phyloP scores from a whole-genome alignment of 2,888 invertebrate genomes.

The Zygogramma bicolorata region DNA sequence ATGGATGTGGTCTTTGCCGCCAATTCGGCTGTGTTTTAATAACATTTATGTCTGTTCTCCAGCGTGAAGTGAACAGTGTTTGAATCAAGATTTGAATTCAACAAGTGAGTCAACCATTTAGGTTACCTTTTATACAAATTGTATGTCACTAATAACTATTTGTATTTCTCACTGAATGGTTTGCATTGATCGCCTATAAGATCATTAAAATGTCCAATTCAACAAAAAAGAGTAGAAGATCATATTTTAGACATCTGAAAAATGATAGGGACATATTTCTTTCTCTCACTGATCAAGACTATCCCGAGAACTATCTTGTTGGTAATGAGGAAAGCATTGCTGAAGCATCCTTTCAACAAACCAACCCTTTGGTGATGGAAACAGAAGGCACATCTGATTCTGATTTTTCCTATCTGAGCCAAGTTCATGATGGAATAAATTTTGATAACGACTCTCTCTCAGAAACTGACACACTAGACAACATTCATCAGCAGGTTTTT shows the following conservation, averaged over 20 bases:
- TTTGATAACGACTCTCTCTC: background rate
- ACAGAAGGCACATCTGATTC: background rate
- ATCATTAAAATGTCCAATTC: background rate
- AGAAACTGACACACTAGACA: background rate
- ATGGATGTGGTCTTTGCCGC: too few relatives aligned
- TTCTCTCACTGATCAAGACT: slow-evolving; percentile 8
- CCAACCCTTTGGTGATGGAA: background rate
- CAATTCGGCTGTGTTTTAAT: too few relatives aligned
- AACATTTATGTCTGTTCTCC: background rate
- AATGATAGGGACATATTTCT: slow-evolving; percentile 9
- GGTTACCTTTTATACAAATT: too few relatives aligned
- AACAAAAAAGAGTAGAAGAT: background rate
- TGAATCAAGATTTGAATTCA: background rate
- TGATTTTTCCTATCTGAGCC: background rate
- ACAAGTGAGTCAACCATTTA: background rate
- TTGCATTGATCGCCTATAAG: background rate
- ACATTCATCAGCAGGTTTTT: background rate
- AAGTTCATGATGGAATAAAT: background rate
- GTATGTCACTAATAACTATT: too few relatives aligned
- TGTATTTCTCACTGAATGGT: too few relatives aligned
- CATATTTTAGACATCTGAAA: background rate
- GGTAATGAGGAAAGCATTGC: background rate
- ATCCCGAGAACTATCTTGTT: background rate
- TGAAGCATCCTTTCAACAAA: background rate
- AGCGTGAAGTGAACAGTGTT: background rate